Evolutionary conservation across 2,888 invertebrate species (phyloP).

Genomic region (Polydrusus tereticollis): DNA sequence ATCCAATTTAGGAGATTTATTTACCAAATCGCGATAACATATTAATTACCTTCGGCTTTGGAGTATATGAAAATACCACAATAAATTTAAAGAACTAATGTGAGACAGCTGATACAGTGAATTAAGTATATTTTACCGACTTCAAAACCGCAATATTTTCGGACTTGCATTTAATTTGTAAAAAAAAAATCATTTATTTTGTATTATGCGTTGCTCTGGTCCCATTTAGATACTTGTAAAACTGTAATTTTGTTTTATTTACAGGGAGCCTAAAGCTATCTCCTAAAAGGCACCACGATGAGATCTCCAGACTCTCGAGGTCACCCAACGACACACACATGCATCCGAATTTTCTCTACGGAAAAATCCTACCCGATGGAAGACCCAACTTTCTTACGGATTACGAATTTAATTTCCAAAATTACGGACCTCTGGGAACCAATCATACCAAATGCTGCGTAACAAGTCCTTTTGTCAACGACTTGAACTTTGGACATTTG

Average conservation of each 20-base stretch:
- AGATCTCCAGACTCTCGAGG: constrained; percentile 33
- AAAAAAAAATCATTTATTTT: no score
- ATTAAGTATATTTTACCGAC: no score
- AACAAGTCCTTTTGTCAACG: constrained; percentile 57
- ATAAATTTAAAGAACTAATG: no score
- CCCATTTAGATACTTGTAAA: no score
- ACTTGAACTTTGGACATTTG: constrained; percentile 64
- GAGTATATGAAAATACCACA: no score
- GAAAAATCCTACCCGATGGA: constrained; percentile 59
- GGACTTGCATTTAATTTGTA: no score
- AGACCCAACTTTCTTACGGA: constrained; percentile 61
- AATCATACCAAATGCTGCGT: constrained; percentile 62
- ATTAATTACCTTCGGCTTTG: no score
- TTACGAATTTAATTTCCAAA: constrained; percentile 60
- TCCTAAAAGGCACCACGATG: constrained; percentile 41
- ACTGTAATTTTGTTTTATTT: constrained; percentile 19
- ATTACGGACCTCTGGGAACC: constrained; percentile 58
- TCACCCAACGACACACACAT: constrained; percentile 57
- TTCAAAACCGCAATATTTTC: no score
- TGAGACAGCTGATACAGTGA: no score
- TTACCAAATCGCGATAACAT: no score
- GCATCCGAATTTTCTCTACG: constrained; percentile 61
- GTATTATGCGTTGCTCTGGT: no score
- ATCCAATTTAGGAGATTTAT: no score
- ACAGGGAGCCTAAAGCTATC: constrained; percentile 47